A percentile compares a stretch with the other conserved stretches of the same genome.
These are phyloP conservation scores for Drosophila bocqueti DNA, from an alignment of 1,140 invertebrate genomes.

Conservation along the genomic window DNA sequence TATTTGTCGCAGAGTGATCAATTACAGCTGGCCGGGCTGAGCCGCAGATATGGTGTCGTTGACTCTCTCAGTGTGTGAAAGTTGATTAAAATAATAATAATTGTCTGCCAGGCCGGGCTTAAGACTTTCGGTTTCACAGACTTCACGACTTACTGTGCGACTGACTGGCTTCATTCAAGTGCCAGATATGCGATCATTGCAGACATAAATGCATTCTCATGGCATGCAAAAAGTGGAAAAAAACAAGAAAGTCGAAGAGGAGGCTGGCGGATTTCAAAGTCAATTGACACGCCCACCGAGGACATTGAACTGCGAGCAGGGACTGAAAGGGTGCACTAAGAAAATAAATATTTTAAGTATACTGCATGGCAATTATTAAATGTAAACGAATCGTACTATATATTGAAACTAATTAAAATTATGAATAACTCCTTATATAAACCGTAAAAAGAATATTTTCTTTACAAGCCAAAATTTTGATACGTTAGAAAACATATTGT, in stretches of 20 bases:
- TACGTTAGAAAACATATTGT: not conserved
- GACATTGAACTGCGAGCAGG: constrained; percentile 60
- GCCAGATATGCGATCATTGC: constrained; percentile 50
- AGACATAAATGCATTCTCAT: constrained; percentile 52
- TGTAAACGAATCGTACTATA: not conserved
- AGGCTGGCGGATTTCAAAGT: constrained; percentile 57
- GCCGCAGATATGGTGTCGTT: constrained; percentile 31
- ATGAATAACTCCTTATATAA: not conserved
- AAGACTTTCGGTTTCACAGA: constrained; percentile 50
- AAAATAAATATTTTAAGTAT: not conserved
- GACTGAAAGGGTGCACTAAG: constrained; percentile 9
- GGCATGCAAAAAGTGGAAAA: constrained; percentile 18
- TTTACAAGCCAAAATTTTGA: not conserved
- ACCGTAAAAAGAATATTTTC: not conserved
- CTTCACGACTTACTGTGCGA: constrained; percentile 27
- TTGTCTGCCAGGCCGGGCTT: constrained; percentile 32
- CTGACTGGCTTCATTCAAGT: constrained; percentile 39
- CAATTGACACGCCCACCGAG: constrained; percentile 59
- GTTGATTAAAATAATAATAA: constrained; percentile 47
- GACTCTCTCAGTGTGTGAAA: constrained; percentile 46
- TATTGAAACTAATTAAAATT: not conserved
- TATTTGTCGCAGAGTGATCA: constrained; percentile 63
- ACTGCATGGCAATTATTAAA: not conserved
- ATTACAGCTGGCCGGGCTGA: constrained; percentile 48
- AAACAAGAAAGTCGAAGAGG: constrained; percentile 37